These are phyloP conservation scores for Drosophila villosipedis DNA, from an alignment of 2,888 invertebrate species.

Conservation along the genomic window DNA sequence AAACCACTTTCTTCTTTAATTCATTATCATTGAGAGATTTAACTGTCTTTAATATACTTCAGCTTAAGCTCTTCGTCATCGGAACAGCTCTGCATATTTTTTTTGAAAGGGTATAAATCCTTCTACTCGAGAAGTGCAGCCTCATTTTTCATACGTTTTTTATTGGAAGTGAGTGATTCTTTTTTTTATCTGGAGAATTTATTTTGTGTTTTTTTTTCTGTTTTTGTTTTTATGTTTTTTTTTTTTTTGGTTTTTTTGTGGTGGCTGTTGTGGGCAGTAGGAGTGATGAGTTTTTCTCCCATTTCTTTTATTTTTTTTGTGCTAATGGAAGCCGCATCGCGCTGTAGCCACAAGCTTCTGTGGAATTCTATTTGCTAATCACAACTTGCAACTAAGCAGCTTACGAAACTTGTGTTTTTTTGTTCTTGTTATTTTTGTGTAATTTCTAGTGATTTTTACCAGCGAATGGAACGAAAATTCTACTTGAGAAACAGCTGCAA, in stretches of 20 bases:
- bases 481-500: slow-evolving; percentile 63
- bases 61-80: too few species aligned
- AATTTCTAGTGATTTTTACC: slow-evolving; percentile 55
- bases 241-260: background rate
- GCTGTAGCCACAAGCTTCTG: slow-evolving; percentile 55
- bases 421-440: slow-evolving; percentile 23
- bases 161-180: slow-evolving; percentile 37
- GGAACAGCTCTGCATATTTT: background rate
- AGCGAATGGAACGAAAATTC: slow-evolving; percentile 57
- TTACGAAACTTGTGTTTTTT: slow-evolving; percentile 72
- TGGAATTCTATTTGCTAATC: slow-evolving; percentile 74
- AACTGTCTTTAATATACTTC: too few species aligned
- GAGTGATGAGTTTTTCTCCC: slow-evolving; percentile 47
- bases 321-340: slow-evolving; percentile 62
- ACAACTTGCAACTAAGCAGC: slow-evolving; percentile 79
- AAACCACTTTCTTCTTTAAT: too few species aligned
- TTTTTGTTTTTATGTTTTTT: slow-evolving; percentile 8
- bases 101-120: slow-evolving; percentile 29
- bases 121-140: slow-evolving; percentile 1
- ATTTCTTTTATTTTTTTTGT: slow-evolving; percentile 22
- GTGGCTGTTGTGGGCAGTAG: slow-evolving; percentile 38
- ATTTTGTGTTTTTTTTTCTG: slow-evolving; percentile 22
- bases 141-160: slow-evolving; percentile 56
- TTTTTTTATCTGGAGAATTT: slow-evolving; percentile 32
- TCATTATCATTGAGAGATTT: too few species aligned